These are phyloP conservation scores for Euphonia xanthogaster DNA, from an alignment of 2,797 vertebrate genomes.

Conservation along the genomic window DNA sequence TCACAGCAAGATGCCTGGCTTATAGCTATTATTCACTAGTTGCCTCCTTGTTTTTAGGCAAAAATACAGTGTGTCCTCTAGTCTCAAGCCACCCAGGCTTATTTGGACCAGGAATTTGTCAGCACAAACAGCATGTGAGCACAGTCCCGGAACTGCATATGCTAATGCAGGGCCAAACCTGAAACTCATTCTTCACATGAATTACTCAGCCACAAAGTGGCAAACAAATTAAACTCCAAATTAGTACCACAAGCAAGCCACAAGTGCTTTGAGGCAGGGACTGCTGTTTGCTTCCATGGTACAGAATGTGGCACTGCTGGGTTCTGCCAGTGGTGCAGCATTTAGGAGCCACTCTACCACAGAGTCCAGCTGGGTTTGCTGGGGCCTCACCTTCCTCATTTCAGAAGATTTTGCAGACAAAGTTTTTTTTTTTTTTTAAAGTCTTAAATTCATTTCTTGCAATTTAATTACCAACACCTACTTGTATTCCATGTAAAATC, in stretches of 20 bases:
- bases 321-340: not conserved
- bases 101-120: not conserved
- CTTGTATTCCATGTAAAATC: not conserved
- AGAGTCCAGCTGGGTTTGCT: not conserved
- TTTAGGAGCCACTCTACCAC: not conserved
- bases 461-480: not conserved
- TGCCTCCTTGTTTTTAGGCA: not conserved
- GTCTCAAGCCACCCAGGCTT: not conserved
- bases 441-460: not conserved
- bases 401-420: not conserved
- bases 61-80: not conserved
- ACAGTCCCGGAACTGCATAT: not conserved
- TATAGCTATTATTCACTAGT: not conserved
- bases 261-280: not conserved
- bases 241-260: not conserved
- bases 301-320: fast-evolving
- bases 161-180: not conserved
- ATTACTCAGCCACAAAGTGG: not conserved
- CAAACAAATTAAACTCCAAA: not conserved
- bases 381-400: not conserved
- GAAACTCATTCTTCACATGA: not conserved
- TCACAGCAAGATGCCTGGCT: constrained; percentile 19
- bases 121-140: not conserved
- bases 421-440: not conserved
- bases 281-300: not conserved